These are phyloP conservation scores for Alloscopus bannaensis DNA, from an alignment of 2,888 invertebrate species.

Conservation along the genomic window DNA sequence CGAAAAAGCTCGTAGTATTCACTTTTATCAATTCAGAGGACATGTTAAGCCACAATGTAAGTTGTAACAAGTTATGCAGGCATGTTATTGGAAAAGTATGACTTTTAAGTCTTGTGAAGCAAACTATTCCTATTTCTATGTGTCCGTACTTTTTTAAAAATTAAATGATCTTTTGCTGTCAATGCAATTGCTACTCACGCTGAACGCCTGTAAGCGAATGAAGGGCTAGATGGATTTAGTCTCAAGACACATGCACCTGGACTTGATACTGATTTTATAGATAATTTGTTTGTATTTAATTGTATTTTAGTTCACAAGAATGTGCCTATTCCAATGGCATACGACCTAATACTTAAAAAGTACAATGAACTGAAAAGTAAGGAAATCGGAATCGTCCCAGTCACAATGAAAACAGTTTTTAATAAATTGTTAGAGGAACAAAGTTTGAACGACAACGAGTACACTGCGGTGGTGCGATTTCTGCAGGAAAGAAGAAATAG, in stretches of 20 bases:
- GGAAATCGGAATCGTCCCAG: constrained; percentile 65
- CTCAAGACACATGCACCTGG: too few species aligned
- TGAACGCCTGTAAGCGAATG: too few species aligned
- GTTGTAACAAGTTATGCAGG: not conserved
- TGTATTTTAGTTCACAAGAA: constrained; percentile 59
- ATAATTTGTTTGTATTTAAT: constrained; percentile 31
- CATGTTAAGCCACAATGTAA: constrained; percentile 60
- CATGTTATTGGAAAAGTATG: not conserved
- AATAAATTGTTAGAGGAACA: constrained; percentile 42
- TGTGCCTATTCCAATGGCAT: constrained; percentile 55
- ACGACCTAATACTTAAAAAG: constrained; percentile 45
- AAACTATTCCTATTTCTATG: too few species aligned
- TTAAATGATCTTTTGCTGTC: not conserved
- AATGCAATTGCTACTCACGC: not conserved
- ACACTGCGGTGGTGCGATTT: constrained; percentile 48
- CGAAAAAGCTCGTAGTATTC: constrained; percentile 54
- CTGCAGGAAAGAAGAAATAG: constrained; percentile 52
- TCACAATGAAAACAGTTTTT: constrained; percentile 45
- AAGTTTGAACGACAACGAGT: constrained; percentile 54
- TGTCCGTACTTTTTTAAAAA: too few species aligned
- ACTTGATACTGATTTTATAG: too few species aligned
- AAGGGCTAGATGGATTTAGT: too few species aligned
- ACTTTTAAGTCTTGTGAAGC: too few species aligned
- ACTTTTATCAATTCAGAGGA: constrained; percentile 69
- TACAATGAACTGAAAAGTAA: constrained; percentile 58